Base-by-base conservation (phyloP, 2,888 invertebrate species). In the Oscheius sp. region DNA sequence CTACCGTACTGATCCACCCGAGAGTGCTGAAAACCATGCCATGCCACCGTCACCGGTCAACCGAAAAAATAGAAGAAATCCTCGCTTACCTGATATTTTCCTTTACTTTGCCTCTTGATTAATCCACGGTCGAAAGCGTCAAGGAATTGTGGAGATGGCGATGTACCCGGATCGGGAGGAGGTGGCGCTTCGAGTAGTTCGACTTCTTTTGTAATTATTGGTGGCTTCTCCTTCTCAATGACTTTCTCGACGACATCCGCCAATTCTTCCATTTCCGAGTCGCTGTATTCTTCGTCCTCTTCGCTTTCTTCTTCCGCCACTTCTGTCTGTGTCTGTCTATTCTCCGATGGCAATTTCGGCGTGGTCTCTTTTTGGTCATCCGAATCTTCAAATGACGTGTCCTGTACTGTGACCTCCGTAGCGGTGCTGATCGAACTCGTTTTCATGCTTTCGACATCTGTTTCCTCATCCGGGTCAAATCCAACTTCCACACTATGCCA, bases 1-100 rank as follows among this genome's bases (percentile, higher is more conserved):
- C 87, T 77, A 27, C 87, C 87, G 74, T 87, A 87, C 72, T 83
- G 76, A 61, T 83, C 84, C 29, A 85, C 74, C 52, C 75, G 58
- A 13, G 45, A 35, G 61, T 61, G 61, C 61, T 61, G 61, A 41
- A 66, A 66, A 66, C 73, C 58, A 76, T 76, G 75, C 81, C 82
- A 79, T 84, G 74, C 29, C 13, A 75, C 21, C 29, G 27, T 12
- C 25, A 41, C n/a, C 13, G 45, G 9, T 13, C 3, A 52, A n/a
- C 21, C 16, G 52, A 27, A 29, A 52, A 52, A 3, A n/a, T n/a
- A n/a, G n/a, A n/a, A n/a, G n/a, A n/a, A n/a, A n/a, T n/a, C n/a
- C n/a, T n/a, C n/a, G 29, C 55, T n/a, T 23, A 84, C 85, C 81
- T 87, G 87, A 61, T 87, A 87, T 75, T 87, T 87, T 59, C 87